Evolutionary conservation across 37 sponge, comb jelly and placozoan species (phyloP).

Genomic region (Geodia barretti): DNA sequence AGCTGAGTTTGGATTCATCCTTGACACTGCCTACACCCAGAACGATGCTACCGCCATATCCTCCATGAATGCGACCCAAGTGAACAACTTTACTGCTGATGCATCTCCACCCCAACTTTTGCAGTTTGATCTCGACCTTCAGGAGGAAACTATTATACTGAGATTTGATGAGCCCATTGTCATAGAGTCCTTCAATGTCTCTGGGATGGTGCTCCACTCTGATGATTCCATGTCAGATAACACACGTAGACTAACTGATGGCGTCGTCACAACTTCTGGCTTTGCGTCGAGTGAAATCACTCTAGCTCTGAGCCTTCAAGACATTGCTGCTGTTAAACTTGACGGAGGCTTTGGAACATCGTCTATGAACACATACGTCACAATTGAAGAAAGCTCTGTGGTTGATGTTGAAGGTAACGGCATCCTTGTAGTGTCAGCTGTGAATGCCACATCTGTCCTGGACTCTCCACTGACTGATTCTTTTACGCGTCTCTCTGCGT

Average conservation of each 20-base stretch:
- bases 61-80: conserved; percentile 30
- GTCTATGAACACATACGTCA: conserved; percentile 64
- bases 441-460: conserved; percentile 7
- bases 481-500: conserved; percentile 44
- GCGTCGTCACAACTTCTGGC: conserved; percentile 29
- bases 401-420: conserved; percentile 57
- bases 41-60: conserved; percentile 59
- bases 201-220: conserved; percentile 60
- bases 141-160: conserved; percentile 45
- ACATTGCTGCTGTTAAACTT: conserved; percentile 77
- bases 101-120: conserved; percentile 53
- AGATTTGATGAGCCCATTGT: conserved; percentile 88
- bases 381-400: conserved; percentile 40
- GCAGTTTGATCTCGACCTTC: conserved; percentile 60
- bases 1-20: conserved; percentile 50
- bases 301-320: conserved; percentile 50
- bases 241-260: conserved; percentile 41
- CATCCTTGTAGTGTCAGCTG: conserved; percentile 14
- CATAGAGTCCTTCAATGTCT: conserved; percentile 46
- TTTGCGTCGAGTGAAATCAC: conserved; percentile 31
- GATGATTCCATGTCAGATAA: conserved; percentile 25
- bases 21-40: conserved; percentile 67
- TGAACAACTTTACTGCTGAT: conserved; percentile 75
- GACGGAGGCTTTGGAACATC: conserved; percentile 66
- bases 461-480: conserved; percentile 28